Evolutionary conservation across 2,113 vertebrate species (phyloP).

Genomic region (Centropus bengalensis): DNA sequence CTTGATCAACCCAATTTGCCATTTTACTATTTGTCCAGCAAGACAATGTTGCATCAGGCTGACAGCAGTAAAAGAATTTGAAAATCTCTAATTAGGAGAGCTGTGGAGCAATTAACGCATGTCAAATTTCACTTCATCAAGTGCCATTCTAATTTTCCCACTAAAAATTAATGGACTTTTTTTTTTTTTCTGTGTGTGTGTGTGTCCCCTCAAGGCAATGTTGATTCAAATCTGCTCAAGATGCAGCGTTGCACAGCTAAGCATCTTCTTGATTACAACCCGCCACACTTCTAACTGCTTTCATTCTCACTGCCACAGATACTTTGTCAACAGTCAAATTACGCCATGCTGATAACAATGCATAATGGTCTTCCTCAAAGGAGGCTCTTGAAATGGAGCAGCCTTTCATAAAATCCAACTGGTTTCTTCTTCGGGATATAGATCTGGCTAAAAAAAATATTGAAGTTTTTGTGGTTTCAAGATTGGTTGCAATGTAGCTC

Average conservation of each 20-base stretch:
- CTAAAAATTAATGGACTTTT: slow-evolving; percentile 86
- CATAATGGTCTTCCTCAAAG: slow-evolving; percentile 78
- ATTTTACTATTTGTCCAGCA: slow-evolving; percentile 76
- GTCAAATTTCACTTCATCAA: slow-evolving; percentile 97
- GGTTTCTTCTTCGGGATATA: slow-evolving; percentile 63
- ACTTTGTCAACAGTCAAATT: slow-evolving; percentile 87
- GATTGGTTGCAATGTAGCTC: neutral
- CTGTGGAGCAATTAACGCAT: slow-evolving; percentile 95
- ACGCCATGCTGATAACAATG: slow-evolving; percentile 83
- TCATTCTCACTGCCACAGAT: slow-evolving; percentile 84
- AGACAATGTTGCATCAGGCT: slow-evolving; percentile 78
- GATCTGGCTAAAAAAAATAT: slow-evolving; percentile 26
- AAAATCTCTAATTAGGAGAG: slow-evolving; percentile 95
- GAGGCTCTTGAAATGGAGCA: slow-evolving; percentile 72
- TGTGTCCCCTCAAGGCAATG: slow-evolving; percentile 84
- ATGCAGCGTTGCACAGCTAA: slow-evolving; percentile 87
- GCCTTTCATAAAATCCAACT: slow-evolving; percentile 72
- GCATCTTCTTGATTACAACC: slow-evolving; percentile 89
- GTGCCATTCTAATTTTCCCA: slow-evolving; percentile 94
- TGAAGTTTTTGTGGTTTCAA: slow-evolving; percentile 47
- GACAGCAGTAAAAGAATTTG: slow-evolving; percentile 89
- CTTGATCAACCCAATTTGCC: slow-evolving; percentile 69
- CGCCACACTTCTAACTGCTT: slow-evolving; percentile 83
- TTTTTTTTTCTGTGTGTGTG: neutral
- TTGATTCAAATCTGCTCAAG: slow-evolving; percentile 86